Conservation (phyloP, 2,888 invertebrate species). For the Phaedon cochleariae region DNA sequence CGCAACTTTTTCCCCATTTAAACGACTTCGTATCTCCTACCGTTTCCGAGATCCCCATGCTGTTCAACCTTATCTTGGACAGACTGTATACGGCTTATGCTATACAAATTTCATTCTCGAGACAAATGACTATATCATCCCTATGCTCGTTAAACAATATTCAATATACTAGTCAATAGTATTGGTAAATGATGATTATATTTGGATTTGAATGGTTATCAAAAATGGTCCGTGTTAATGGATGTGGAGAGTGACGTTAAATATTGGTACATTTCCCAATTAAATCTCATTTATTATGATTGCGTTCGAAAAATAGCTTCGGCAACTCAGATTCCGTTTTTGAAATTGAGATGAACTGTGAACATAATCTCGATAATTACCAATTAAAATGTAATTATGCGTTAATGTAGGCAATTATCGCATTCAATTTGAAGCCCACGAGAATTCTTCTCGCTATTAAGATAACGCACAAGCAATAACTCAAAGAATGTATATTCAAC, state of each 20-base stretch:
- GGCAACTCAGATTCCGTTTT: neutral
- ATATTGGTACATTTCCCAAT: neutral
- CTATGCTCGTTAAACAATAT: too few relatives aligned
- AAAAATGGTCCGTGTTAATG: too few relatives aligned
- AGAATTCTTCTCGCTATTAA: neutral
- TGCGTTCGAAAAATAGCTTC: neutral
- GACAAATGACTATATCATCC: too few relatives aligned
- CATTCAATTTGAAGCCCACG: neutral
- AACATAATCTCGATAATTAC: slow-evolving; percentile 1
- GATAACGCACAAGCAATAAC: neutral
- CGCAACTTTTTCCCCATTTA: too few relatives aligned
- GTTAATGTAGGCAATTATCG: neutral
- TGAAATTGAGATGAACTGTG: slow-evolving; percentile 2
- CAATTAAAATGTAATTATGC: neutral
- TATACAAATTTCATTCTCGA: too few relatives aligned
- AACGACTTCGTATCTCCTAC: too few relatives aligned
- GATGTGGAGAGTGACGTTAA: neutral
- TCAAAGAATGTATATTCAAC: neutral
- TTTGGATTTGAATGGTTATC: too few relatives aligned
- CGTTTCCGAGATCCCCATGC: too few relatives aligned
- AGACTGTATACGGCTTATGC: too few relatives aligned
- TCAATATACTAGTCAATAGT: too few relatives aligned
- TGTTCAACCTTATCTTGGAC: too few relatives aligned
- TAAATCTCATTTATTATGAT: neutral
- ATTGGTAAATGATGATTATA: too few relatives aligned